Conservation (phyloP, 92 coral and sea anemone species). For the Zoanthus gigantus region DNA sequence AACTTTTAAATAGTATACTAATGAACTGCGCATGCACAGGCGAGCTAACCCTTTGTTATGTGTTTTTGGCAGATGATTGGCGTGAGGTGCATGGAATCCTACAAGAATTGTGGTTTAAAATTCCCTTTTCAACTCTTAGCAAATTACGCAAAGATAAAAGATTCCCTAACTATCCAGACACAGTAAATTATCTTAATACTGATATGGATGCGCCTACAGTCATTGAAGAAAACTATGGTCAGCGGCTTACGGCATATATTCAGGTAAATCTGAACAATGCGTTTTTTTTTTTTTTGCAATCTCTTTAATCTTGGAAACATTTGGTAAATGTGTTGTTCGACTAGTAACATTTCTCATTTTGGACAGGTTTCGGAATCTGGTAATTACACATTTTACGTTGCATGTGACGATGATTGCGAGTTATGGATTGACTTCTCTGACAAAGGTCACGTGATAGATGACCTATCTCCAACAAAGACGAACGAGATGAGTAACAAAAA, state of each 20-base stretch:
- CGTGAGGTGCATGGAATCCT: slow-evolving; percentile 60
- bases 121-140: slow-evolving; percentile 51
- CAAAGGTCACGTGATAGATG: neutral
- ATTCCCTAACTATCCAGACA: slow-evolving; percentile 70
- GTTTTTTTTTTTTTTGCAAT: too few species aligned
- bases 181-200: slow-evolving; percentile 39
- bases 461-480: neutral
- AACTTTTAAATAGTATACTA: too few species aligned
- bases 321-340: neutral
- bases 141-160: slow-evolving; percentile 55
- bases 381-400: slow-evolving; percentile 70
- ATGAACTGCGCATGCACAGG: too few species aligned
- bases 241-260: slow-evolving; percentile 70
- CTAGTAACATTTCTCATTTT: neutral
- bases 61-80: neutral
- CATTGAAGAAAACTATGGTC: slow-evolving; percentile 66
- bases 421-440: slow-evolving; percentile 62
- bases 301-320: too few species aligned
- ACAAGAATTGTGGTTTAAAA: slow-evolving; percentile 75
- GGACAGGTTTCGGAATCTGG: slow-evolving; percentile 80
- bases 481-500: slow-evolving; percentile 35
- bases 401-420: slow-evolving; percentile 78
- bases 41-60: neutral
- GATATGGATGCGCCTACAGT: slow-evolving; percentile 61
- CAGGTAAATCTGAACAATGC: slow-evolving; percentile 39